Evolutionary conservation across 2,113 vertebrate genomes (phyloP), one percentile per base, ranked within the genome.

Genomic region (Spilogale gracilis): DNA sequence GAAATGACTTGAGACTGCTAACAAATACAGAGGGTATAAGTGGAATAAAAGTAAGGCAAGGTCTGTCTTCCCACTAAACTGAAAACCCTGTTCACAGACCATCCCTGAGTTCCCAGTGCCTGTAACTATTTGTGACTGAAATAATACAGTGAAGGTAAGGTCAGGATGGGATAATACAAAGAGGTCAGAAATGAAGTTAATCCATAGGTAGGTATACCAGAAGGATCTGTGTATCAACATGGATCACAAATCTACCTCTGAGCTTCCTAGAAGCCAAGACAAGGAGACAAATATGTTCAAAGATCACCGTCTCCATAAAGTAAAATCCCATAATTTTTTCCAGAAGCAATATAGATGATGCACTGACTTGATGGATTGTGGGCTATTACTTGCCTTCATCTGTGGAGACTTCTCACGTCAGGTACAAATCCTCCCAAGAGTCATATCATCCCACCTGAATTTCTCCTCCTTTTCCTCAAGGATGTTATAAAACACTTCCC

Each of bases 391-490:
- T 95, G 48, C 63, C 63, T 94, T 90, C 23, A 7, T 87, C 74
- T 94, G 43, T 73, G 20, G 83, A 96, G 63, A 88, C 13, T 50
- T 81, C 38, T 78, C 6, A 27, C 8, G 32, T 1, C 23, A 88
- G 76, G 21, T 43, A 85, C 5, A 12, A 7, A 30, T 54, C 43
- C 45, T 84, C 27, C 30, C 71, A 83, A 60, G 81, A 74, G 50
- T 63, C 11, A 4, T 58, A 32, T 58, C 27, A 58, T 17, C 16
- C 80, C 58, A 14, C 30, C 3, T 52, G n/a, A 56, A 88, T 84
- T 96, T 93, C 45, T 88, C 63, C 74, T 74, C 54, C 32, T 93
- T 73, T 74, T 85, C 38, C 61, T 71, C 82, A 91, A 76, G 20
- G 45, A 69, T 67, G 32, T 56, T 63, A 88, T 45, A 76, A 94